Percentiles rank a stretch among this genome's conserved stretches.
Conservation (phyloP, 1,140 invertebrate genomes). For the Archegozetes longisetosus region DNA sequence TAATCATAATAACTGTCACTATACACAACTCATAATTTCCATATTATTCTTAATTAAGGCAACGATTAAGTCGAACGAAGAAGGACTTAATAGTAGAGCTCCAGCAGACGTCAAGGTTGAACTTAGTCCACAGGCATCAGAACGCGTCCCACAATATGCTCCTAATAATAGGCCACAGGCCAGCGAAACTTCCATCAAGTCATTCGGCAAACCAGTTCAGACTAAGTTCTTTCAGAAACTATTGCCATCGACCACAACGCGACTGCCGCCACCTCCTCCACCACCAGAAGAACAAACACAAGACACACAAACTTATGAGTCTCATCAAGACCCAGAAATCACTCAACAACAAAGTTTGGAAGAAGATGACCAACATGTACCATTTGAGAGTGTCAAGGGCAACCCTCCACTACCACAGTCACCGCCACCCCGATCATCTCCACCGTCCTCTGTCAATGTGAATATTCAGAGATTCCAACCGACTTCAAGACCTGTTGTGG, state of each 20-base stretch:
- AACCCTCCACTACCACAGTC: background rate
- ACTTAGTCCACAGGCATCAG: background rate
- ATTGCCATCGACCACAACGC: constrained; percentile 8
- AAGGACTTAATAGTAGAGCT: constrained; percentile 8
- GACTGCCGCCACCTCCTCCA: background rate
- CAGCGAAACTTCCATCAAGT: background rate
- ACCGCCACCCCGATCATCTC: background rate
- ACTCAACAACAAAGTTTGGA: background rate
- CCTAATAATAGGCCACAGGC: background rate
- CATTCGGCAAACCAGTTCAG: background rate
- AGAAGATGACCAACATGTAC: background rate
- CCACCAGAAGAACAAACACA: background rate
- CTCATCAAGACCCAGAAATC: background rate
- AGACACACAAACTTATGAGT: background rate
- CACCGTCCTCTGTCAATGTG: no score
- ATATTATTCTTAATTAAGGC: no score
- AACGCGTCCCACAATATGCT: background rate
- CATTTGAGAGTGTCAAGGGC: no score
- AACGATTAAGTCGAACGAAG: constrained; percentile 16
- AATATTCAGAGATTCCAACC: no score
- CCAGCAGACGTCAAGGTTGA: constrained; percentile 5
- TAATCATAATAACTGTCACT: no score
- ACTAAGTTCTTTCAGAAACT: background rate
- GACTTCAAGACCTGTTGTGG: no score
- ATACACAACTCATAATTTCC: no score